Evolutionary conservation across 2,888 invertebrate genomes (phyloP).

Genomic region (Himalopsyche anomala): DNA sequence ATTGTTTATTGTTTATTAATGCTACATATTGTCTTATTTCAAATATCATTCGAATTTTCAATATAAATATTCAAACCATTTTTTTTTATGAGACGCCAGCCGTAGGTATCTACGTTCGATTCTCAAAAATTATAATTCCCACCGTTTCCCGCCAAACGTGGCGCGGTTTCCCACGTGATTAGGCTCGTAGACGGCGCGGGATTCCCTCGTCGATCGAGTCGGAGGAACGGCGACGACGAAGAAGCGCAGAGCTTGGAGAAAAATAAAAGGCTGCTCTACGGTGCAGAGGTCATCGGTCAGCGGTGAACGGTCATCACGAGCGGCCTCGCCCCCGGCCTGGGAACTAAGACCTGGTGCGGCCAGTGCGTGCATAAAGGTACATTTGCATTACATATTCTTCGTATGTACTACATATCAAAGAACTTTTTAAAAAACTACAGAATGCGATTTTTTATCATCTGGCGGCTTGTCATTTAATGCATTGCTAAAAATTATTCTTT

Average conservation of each 20-base stretch:
- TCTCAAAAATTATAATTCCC: slow-evolving; percentile 16
- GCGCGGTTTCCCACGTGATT: slow-evolving; percentile 51
- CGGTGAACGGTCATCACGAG: slow-evolving; percentile 57
- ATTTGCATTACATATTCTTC: not conserved
- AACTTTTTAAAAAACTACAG: too few species aligned
- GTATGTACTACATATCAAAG: not conserved
- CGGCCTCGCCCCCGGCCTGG: slow-evolving; percentile 54
- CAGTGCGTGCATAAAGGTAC: not conserved
- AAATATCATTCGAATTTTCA: too few species aligned
- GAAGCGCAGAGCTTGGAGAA: not conserved
- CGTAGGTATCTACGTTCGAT: not conserved
- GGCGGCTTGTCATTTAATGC: too few species aligned
- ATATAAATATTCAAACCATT: too few species aligned
- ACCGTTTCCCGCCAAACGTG: slow-evolving; percentile 21
- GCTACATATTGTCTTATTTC: too few species aligned
- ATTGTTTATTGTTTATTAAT: too few species aligned
- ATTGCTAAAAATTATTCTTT: too few species aligned
- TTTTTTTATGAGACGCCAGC: not conserved
- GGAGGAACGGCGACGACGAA: not conserved
- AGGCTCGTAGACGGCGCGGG: slow-evolving; percentile 41
- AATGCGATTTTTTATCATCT: too few species aligned
- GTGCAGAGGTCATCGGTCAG: slow-evolving; percentile 14
- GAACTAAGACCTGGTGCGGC: slow-evolving; percentile 47
- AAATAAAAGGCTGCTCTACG: slow-evolving; percentile 1
- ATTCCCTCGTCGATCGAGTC: slow-evolving; percentile 3